Base-by-base conservation (phyloP, 2,888 invertebrate species). In the Lasioglossum vierecki region DNA sequence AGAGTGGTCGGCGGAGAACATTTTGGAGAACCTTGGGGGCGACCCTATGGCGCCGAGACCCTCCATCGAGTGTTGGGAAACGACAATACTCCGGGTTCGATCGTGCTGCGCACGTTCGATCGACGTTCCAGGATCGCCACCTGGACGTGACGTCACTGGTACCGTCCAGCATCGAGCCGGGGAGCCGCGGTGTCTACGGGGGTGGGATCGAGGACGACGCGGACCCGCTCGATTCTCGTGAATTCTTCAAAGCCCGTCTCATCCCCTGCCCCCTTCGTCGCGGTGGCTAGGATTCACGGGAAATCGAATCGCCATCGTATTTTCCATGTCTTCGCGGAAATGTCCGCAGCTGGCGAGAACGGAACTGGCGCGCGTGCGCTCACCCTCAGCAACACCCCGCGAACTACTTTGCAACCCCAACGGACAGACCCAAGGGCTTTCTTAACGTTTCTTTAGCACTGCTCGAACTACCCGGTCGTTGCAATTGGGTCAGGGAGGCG, bases 301-400 rank as follows among this genome's bases (percentile, higher is more conserved):
- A 26, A 60, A 60, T 60, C 60, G 60, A 13, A 13, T 26, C 60
- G 60, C 13, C 60, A 26, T 60, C 60, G 60, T 13, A 15, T 60
- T 60, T 60, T n/a, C 60, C 60, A 39, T 22, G 76, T 73, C 80
- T 41, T 39, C 39, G 63, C 30, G 81, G 85, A 35, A 88, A 90
- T 88, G 85, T 89, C 89, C 85, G 90, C 91, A 91, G 85, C 91
- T 91, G 91, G 89, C 86, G 44, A 35, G 41, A 15, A 46, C 18
- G 26, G 13, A 5, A 13, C 26, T 26, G 1, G 11, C 0, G 26
- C 72, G 89, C 92, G 91, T 89, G 87, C 88, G 44, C 44, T 44
- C 44, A 72, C 87, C 88, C 60, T 92, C 91, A 90, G 83, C 88
- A 71, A 88, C 84, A 83, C 80, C 82, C 80, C 82, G 60, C 79